phyloP scores from a whole-genome alignment of 2,113 vertebrate species.

The Dasypus novemcinctus region DNA sequence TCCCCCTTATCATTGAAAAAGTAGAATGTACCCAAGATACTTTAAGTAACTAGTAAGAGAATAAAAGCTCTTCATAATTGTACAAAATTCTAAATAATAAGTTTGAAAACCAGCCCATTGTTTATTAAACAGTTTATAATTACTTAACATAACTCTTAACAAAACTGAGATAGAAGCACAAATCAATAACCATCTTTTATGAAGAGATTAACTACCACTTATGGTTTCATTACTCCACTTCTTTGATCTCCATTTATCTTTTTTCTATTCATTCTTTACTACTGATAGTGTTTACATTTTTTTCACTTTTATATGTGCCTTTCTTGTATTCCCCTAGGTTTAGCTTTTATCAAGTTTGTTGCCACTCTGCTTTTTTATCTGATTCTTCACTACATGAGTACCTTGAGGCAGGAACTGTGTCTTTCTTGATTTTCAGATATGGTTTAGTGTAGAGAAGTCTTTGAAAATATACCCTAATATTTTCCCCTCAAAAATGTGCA shows the following conservation, averaged over 20 bases:
- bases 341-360: rapidly evolving
- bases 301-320: background rate
- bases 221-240: background rate
- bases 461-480: background rate
- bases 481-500: background rate
- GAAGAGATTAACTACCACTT: background rate
- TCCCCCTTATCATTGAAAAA: background rate
- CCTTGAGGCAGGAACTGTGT: background rate
- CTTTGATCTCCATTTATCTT: background rate
- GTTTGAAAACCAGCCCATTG: background rate
- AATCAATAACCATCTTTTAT: background rate
- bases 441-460: background rate
- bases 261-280: background rate
- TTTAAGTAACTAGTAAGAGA: constrained; percentile 20
- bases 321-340: no score
- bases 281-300: background rate
- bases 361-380: background rate
- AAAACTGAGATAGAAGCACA: background rate
- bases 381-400: rapidly evolving
- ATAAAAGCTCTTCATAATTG: background rate
- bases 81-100: background rate
- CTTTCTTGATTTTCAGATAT: background rate
- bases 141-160: background rate
- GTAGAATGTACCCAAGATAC: background rate
- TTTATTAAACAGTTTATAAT: background rate